Evolutionary conservation across 1,140 invertebrate genomes (phyloP), one percentile per base, ranked within the genome.

Genomic region (Temnothorax nylanderi): DNA sequence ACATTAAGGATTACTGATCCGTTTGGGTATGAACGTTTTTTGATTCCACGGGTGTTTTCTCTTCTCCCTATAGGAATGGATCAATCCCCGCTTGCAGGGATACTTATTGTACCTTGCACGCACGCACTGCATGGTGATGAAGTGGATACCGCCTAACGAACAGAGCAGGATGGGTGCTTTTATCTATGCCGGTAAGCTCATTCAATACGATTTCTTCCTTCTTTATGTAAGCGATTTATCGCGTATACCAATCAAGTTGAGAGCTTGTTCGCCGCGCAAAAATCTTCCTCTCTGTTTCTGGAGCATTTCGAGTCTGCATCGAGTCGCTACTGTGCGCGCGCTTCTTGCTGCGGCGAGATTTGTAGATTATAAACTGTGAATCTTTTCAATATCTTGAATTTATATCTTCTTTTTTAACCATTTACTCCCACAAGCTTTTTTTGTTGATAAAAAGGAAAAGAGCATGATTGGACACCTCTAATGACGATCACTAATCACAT

Each of bases 141-240:
- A 98, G 95, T 98, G 98, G 98, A 97, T 98, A 92, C 98, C 98
- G 34, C 98, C 98, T 80, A 98, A 98, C 94, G 98, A 98, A 95
- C 97, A 98, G 92, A 98, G 98, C 94, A 96, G 98, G 92, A 98
- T 98, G 97, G 98, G 98, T 88, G 97, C 98, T 87, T 97, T 98
- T 90, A 97, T 98, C 89, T 98, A 98, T 96, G 98, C 98, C 92
- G 98, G 98, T 98, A 96, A 96, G 94, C 92, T 86, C 67, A 90
- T 81, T 85, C 89, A 80, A 37, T 71, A 71, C 86, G 51, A 90
- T 88, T 60, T 62, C 51, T 62, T 44, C n/a, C 41, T 77, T 44
- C 37, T 41, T 86, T 54, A 67, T 71, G 44, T 89, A 88, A 1
- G 56, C 81, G 62, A 69, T 82, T 74, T 78, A 37, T 78, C 41